A percentile compares a stretch with the other conserved stretches of the same genome.
Conservation (phyloP, 2,113 vertebrate genomes). For the Cheilinus undulatus region DNA sequence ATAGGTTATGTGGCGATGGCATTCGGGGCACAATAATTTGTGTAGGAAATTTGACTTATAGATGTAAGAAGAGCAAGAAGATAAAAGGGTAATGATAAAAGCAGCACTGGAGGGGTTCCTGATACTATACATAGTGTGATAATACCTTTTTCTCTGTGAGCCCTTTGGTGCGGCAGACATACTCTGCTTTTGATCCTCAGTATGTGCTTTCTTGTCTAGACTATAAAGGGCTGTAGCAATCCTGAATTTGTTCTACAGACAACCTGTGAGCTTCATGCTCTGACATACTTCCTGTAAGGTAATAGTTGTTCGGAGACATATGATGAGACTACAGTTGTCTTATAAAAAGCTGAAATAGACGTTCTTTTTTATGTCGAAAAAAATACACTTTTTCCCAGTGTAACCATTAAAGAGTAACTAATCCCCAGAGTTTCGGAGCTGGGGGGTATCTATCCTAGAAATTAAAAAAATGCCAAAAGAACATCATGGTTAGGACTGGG, state of each 20-base stretch:
- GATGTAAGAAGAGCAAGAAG: background rate
- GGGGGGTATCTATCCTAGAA: no score
- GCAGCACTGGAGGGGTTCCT: conserved; percentile 1
- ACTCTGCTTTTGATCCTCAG: background rate
- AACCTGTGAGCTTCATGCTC: background rate
- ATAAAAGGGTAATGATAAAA: conserved; percentile 8
- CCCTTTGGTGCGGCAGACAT: background rate
- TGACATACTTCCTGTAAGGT: background rate
- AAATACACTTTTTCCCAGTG: no score
- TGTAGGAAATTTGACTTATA: conserved; percentile 1
- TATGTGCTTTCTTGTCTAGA: background rate
- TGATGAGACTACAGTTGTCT: no score
- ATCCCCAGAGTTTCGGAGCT: no score
- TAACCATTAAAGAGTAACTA: no score
- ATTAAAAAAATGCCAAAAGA: no score
- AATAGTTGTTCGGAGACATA: no score
- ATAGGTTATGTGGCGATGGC: conserved; percentile 2
- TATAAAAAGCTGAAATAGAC: no score
- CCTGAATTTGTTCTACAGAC: background rate
- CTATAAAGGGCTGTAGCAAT: conserved; percentile 4
- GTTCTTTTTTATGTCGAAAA: no score
- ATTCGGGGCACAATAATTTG: background rate
- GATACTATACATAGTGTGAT: background rate
- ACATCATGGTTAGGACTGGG: no score
- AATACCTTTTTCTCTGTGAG: background rate